These are phyloP conservation scores for Ascaphus truei DNA, from an alignment of 2,113 vertebrate species.

Conservation along the genomic window DNA sequence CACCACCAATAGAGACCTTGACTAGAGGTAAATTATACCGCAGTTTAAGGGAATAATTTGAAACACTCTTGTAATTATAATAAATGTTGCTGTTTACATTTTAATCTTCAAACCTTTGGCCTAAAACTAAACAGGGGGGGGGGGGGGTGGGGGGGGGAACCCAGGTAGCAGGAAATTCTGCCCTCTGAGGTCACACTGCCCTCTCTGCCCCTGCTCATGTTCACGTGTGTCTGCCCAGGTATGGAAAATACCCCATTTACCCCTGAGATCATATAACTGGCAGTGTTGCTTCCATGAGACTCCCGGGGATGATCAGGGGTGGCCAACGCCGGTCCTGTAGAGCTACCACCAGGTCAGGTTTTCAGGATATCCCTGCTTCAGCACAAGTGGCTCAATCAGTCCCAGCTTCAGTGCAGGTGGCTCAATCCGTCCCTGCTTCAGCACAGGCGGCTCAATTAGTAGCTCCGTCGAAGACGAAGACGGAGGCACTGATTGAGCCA, in stretches of 20 bases:
- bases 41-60: slow-evolving; percentile 72
- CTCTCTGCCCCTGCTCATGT: neutral
- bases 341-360: neutral
- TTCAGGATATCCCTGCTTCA: too few relatives aligned
- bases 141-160: too few relatives aligned
- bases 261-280: slow-evolving; percentile 2
- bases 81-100: slow-evolving; percentile 75
- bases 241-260: slow-evolving; percentile 13
- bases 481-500: too few relatives aligned
- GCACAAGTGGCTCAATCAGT: too few relatives aligned
- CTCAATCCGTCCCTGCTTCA: too few relatives aligned
- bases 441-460: too few relatives aligned
- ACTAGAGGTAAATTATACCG: slow-evolving; percentile 61
- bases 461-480: too few relatives aligned
- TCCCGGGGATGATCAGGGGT: neutral
- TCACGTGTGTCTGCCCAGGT: slow-evolving; percentile 1
- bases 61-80: slow-evolving; percentile 73
- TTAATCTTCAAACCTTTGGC: slow-evolving; percentile 67
- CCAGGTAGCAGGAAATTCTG: slow-evolving; percentile 28
- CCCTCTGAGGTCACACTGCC: slow-evolving; percentile 15
- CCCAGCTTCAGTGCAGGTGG: too few relatives aligned
- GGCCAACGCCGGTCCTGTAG: too few relatives aligned
- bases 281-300: neutral
- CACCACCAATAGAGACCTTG: slow-evolving; percentile 67
- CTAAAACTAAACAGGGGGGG: slow-evolving; percentile 36